Base-by-base conservation (phyloP, 1,140 invertebrate genomes). In the Frieseomelitta varia region DNA sequence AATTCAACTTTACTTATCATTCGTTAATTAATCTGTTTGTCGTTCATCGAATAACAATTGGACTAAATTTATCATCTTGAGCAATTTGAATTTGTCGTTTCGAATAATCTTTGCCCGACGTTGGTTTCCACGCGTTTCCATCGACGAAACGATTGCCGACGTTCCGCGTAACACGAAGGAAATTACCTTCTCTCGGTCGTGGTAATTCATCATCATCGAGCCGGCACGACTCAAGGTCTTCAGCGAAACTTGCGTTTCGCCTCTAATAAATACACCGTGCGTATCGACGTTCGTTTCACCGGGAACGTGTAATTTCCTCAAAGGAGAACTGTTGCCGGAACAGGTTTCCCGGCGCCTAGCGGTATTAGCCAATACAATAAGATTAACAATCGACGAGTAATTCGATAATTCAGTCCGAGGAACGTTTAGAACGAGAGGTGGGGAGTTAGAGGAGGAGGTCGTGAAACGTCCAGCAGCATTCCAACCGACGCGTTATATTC, bases 311-410 rank as follows among this genome's bases (percentile, higher is more conserved):
- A 81, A 81, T 81, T 74, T 81, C 21, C 69, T 51, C 14, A 14
- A 65, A 65, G 27, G 27, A 11, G 79, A 74, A 53, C 79, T 74
- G 56, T 73, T 81, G 74, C 14, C 69, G 56, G 47, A 74, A 71
- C 71, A 81, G 71, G 71, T 81, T 81, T 14, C 27, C 21, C 69
- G 55, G n/a, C 39, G 39, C 10, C 27, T 74, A 81, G 69, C 79
- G 79, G 79, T 74, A 74, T 81, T 55, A 74, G 55, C 1, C 15
- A 8, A 47, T 53, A 30, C 56, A 73, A 81, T 63, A 51, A 61
- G 27, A 81, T 19, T 27, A 58, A 63, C 72, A 53, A 63, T 81
- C 71, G 27, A 30, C 69, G 24, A 71, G 27, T 71, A 74, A 74
- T 81, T 74, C 74, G 55, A 74, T 53, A 15, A 56, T 53, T 17